Conservation (phyloP, 2,113 vertebrate species). For the Arizona elegans region DNA sequence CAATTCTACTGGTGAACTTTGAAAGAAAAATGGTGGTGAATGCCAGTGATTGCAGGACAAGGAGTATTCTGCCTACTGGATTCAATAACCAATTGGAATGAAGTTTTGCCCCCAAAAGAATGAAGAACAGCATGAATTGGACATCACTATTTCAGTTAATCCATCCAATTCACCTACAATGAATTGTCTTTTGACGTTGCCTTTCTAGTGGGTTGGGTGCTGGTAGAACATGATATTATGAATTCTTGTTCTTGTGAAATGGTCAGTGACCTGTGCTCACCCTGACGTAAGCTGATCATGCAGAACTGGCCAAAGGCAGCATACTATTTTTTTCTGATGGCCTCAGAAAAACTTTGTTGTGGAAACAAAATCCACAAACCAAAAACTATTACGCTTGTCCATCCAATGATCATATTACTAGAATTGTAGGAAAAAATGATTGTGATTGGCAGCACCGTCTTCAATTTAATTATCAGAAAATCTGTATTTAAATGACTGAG, state of each 20-base stretch:
- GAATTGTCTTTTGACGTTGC: not conserved
- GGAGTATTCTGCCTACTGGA: not conserved
- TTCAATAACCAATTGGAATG: not conserved
- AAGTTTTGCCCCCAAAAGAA: not conserved
- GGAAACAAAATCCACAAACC: not conserved
- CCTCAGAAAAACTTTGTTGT: not conserved
- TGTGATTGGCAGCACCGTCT: not conserved
- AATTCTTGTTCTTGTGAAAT: not conserved
- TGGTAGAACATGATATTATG: not conserved
- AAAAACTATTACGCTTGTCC: not conserved
- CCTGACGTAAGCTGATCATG: not conserved
- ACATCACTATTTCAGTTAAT: not conserved
- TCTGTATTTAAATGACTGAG: slow-evolving; percentile 22
- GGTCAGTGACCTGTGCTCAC: not conserved
- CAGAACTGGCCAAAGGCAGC: not conserved
- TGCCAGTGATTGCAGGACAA: not conserved
- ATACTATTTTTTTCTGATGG: not conserved
- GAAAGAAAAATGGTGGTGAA: not conserved
- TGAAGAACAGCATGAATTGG: not conserved
- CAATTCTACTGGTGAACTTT: not conserved
- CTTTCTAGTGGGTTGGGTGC: not conserved
- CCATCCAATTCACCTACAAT: not conserved
- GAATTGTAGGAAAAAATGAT: not conserved
- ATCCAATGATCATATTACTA: not conserved
- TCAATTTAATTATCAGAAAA: not conserved